phyloP scores from a whole-genome alignment of 2,113 vertebrate species.

The Chunga burmeisteri region DNA sequence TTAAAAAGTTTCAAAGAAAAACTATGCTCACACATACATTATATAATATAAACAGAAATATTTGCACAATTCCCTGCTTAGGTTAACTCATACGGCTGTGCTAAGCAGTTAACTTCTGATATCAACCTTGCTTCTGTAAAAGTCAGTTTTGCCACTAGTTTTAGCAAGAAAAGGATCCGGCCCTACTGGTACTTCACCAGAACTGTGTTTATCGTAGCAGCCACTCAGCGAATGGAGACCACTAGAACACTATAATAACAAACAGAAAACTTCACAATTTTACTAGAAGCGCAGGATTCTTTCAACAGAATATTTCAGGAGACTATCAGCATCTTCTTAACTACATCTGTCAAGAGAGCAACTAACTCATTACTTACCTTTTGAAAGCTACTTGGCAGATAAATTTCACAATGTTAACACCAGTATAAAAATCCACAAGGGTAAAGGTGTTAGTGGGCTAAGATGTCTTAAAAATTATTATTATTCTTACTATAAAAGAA shows the following conservation, averaged over 20 bases:
- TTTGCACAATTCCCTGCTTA: not conserved
- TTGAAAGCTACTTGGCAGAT: not conserved
- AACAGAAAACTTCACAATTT: not conserved
- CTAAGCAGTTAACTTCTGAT: not conserved
- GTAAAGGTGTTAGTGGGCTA: not conserved
- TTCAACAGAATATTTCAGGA: not conserved
- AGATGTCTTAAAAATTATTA: not conserved
- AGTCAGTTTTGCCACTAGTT: not conserved
- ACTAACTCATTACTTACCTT: not conserved
- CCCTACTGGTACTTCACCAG: not conserved
- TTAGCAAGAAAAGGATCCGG: not conserved
- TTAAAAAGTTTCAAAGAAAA: not conserved
- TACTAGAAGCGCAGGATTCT: not conserved
- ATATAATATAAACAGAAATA: not conserved
- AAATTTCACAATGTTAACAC: not conserved
- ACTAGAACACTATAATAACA: not conserved
- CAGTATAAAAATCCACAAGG: not conserved
- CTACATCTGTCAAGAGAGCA: too few relatives aligned
- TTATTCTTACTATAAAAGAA: not conserved
- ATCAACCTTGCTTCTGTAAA: not conserved
- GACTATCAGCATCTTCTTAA: not conserved
- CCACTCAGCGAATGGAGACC: not conserved
- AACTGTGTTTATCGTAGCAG: not conserved
- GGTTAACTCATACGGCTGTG: not conserved
- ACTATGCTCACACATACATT: not conserved